phyloP scores from a whole-genome alignment of 2,888 invertebrate genomes.

The Hirtodrosophila duncani region DNA sequence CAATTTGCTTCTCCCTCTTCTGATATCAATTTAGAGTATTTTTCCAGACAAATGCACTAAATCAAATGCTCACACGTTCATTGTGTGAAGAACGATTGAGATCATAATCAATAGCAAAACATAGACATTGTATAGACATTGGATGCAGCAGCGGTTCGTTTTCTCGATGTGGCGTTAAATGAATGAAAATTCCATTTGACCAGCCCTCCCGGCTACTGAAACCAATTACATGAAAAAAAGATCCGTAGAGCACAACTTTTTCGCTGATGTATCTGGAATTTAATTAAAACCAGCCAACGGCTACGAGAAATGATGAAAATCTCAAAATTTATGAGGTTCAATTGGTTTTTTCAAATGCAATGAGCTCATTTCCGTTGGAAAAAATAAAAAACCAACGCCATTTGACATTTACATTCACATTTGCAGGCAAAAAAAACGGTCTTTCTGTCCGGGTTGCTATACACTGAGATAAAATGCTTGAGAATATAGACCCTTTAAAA shows the following conservation, averaged over 20 bases:
- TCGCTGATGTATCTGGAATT: slow-evolving; percentile 63
- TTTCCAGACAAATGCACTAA: slow-evolving; percentile 54
- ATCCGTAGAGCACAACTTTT: slow-evolving; percentile 22
- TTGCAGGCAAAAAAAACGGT: no score
- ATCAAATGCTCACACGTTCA: slow-evolving; percentile 55
- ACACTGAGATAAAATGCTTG: no score
- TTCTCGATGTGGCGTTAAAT: slow-evolving; percentile 58
- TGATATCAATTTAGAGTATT: slow-evolving; percentile 26
- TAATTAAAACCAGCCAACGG: slow-evolving; percentile 50
- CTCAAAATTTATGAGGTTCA: slow-evolving; percentile 50
- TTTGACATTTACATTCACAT: slow-evolving; percentile 49
- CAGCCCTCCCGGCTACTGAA: slow-evolving; percentile 23
- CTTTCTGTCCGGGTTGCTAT: no score
- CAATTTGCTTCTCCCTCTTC: neutral
- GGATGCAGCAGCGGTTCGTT: neutral
- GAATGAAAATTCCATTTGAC: slow-evolving; percentile 59
- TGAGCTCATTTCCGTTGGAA: slow-evolving; percentile 69
- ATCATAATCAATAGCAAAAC: slow-evolving; percentile 56
- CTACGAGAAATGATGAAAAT: slow-evolving; percentile 30
- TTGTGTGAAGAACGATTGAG: slow-evolving; percentile 42
- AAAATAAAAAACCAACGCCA: slow-evolving; percentile 19
- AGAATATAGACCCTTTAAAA: no score
- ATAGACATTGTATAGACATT: neutral
- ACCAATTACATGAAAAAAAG: slow-evolving; percentile 29
- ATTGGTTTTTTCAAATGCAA: slow-evolving; percentile 43